phyloP scores from a whole-genome alignment of 1,140 invertebrate genomes.

The Pseudomyrmex cubaensis region DNA sequence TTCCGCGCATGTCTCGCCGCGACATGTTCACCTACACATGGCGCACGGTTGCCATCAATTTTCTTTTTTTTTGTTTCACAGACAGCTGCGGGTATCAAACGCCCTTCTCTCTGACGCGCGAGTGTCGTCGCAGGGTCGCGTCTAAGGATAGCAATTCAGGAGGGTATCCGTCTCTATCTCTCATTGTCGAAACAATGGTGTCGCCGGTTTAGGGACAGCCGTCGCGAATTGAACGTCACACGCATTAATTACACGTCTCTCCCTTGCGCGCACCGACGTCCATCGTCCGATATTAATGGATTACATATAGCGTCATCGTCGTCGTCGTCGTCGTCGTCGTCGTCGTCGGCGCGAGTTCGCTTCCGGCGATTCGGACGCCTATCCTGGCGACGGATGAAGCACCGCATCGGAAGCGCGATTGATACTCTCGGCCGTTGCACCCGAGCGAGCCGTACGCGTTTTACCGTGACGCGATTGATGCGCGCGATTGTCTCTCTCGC shows the following conservation, averaged over 20 bases:
- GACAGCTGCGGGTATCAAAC: not conserved
- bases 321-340: not conserved
- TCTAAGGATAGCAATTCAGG: not conserved
- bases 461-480: constrained; percentile 1
- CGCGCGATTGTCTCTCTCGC: not conserved
- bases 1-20: too few species aligned
- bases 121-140: too few species aligned
- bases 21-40: not conserved
- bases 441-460: constrained; percentile 25
- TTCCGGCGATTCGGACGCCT: constrained; percentile 27
- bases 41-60: not conserved
- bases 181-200: constrained; percentile 60
- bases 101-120: not conserved
- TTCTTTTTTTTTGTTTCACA: not conserved
- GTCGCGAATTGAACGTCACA: constrained; percentile 66
- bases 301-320: constrained; percentile 24
- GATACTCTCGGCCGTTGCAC: constrained; percentile 37
- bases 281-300: constrained; percentile 52
- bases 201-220: constrained; percentile 55
- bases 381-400: constrained; percentile 3
- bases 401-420: constrained; percentile 20
- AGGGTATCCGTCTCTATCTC: constrained; percentile 34
- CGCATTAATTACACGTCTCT: constrained; percentile 53
- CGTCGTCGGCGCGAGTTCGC: not conserved
- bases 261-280: constrained; percentile 15